A percentile compares a stretch with the other conserved stretches of the same genome.
Evolutionary conservation across 2,113 vertebrate species (phyloP).

Genomic region (Rhegmatorhina hoffmannsi): DNA sequence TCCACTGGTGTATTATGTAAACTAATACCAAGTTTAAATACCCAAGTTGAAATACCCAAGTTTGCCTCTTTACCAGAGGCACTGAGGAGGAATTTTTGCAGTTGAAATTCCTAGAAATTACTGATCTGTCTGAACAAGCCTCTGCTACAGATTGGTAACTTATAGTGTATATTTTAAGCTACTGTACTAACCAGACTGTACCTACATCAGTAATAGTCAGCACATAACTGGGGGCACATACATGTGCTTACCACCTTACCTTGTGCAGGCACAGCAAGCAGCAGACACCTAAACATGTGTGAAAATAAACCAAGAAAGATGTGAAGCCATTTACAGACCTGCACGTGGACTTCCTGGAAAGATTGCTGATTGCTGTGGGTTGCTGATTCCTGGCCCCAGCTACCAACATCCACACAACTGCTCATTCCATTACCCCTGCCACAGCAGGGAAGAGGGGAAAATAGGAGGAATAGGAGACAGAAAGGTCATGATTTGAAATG

Average conservation of each 20-base stretch:
- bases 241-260: background rate
- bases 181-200: background rate
- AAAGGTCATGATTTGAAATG: background rate
- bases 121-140: background rate
- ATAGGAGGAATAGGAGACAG: background rate
- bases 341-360: background rate
- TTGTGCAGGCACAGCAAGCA: background rate
- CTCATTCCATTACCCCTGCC: background rate
- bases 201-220: background rate
- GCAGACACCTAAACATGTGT: background rate
- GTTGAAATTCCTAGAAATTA: background rate
- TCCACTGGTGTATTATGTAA: fast-evolving
- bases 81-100: background rate
- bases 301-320: background rate
- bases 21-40: too few species aligned
- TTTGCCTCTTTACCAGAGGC: background rate
- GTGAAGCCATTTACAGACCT: background rate
- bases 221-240: background rate
- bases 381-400: background rate
- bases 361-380: background rate
- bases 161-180: background rate
- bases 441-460: background rate
- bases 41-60: too few species aligned
- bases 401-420: background rate
- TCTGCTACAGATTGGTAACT: background rate